A percentile compares a stretch with the other conserved stretches of the same genome.
Conservation (phyloP, 2,113 vertebrate species). For the Sminthopsis crassicaudata region DNA sequence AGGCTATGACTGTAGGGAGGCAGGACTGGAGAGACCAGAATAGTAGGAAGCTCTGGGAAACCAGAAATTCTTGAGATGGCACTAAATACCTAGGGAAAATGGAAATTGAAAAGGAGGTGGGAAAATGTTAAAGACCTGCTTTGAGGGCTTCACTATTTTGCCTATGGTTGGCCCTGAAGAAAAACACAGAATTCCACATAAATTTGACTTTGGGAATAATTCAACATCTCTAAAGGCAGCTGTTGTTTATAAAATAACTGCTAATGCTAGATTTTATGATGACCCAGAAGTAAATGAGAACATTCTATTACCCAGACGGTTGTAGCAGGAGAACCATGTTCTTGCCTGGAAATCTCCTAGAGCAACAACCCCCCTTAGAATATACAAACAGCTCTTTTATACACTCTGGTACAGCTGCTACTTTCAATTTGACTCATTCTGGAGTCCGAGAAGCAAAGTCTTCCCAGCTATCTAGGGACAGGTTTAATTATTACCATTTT, state of each 20-base stretch:
- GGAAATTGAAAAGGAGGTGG: not conserved
- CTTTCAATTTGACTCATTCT: conserved; percentile 35
- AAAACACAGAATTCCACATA: not conserved
- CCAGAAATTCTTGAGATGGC: not conserved
- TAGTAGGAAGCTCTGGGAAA: not conserved
- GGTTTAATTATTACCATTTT: not conserved
- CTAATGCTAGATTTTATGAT: conserved; percentile 14
- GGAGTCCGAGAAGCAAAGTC: not conserved
- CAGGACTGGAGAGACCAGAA: not conserved
- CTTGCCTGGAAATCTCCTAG: conserved; percentile 61
- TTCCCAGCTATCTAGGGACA: not conserved
- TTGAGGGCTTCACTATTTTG: not conserved
- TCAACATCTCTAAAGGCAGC: conserved; percentile 13
- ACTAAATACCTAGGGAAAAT: not conserved
- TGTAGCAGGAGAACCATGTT: conserved; percentile 39
- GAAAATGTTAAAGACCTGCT: not conserved
- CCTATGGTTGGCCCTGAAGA: not conserved
- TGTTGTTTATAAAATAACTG: conserved; percentile 6
- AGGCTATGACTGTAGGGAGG: not conserved
- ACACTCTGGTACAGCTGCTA: conserved; percentile 16
- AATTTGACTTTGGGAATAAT: conserved; percentile 9
- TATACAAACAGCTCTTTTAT: conserved; percentile 20
- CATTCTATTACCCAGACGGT: not conserved
- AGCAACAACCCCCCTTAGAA: conserved; percentile 55
- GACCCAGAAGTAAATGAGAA: not conserved